Evolutionary conservation across 1,140 invertebrate species (phyloP), one percentile per base, ranked within the genome.

Genomic region (Cyclargus thomasi): DNA sequence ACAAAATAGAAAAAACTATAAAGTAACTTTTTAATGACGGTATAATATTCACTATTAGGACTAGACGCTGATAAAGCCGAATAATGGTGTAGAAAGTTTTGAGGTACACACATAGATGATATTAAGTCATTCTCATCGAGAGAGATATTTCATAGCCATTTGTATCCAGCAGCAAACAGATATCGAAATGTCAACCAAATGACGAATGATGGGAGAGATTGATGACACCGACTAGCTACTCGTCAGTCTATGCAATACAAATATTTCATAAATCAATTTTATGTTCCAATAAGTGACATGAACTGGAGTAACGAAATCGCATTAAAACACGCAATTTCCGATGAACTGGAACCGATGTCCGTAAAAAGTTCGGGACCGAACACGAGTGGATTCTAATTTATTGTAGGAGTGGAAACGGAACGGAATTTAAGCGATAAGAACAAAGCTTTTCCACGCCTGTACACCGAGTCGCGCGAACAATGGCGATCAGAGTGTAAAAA

Each of bases 401-500:
- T 47, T 47, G 10, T 47, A 47, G 29, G 29, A 29, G 39, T 47
- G 39, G 39, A 11, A 47, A 47, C 14, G 39, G 39, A 47, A 47
- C 14, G 7, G 39, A 47, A 47, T 16, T 47, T 16, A 1, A 47
- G 39, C 39, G 14, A 8, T 47, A 47, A 7, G 3, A 47, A 47
- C 39, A 47, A 47, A 47, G 39, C 39, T 14, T 47, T 47, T 47
- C 39, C 10, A 47, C 39, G 39, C 3, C 14, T 16, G 39, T 47
- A 47, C 8, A 47, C 10, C 39, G 39, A 47, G 14, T 47, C 39
- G 39, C 14, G 65, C 55, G 68, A 72, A 80, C 73, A 76, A 76
- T 73, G 73, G 70, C 75, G 73, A 78, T 68, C 71, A 71, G 67
- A 72, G 65, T 70, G 64, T 64, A 74, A 67, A 74, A 81, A 70